Percentiles rank a stretch among this genome's conserved stretches.
Evolutionary conservation across 2,888 invertebrate genomes (phyloP).

Genomic region (Xestia c-nigrum): DNA sequence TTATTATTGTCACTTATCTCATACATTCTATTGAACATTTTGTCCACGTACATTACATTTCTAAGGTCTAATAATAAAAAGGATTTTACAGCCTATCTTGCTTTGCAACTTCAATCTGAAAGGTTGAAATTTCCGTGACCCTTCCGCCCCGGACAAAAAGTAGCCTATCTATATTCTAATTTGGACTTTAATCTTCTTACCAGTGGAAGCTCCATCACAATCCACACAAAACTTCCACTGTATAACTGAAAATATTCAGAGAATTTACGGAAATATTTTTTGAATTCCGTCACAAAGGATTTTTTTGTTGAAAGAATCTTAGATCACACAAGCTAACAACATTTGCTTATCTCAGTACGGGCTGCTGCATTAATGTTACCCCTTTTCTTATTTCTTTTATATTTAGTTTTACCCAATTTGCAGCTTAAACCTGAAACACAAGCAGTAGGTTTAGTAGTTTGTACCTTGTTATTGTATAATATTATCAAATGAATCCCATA

Average conservation of each 20-base stretch:
- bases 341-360: background rate
- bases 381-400: slow-evolving; percentile 12
- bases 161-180: slow-evolving; percentile 62
- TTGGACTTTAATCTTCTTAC: slow-evolving; percentile 60
- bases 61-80: slow-evolving; percentile 31
- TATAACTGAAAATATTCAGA: slow-evolving; percentile 45
- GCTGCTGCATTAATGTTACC: slow-evolving; percentile 1
- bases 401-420: background rate
- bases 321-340: slow-evolving; percentile 11
- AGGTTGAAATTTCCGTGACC: slow-evolving; percentile 56
- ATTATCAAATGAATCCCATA: background rate
- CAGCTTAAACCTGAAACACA: background rate
- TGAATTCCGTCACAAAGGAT: slow-evolving; percentile 4
- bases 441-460: background rate
- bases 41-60: slow-evolving; percentile 26
- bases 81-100: slow-evolving; percentile 50
- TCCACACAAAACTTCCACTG: slow-evolving; percentile 34
- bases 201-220: slow-evolving; percentile 50
- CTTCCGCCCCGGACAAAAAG: slow-evolving; percentile 54
- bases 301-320: slow-evolving; percentile 20
- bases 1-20: slow-evolving; percentile 20
- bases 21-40: slow-evolving; percentile 36
- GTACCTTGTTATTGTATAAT: background rate
- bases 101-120: slow-evolving; percentile 52
- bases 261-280: slow-evolving; percentile 31